phyloP scores from a whole-genome alignment of 2,113 vertebrate genomes.

The Psammodynastes pulverulentus region DNA sequence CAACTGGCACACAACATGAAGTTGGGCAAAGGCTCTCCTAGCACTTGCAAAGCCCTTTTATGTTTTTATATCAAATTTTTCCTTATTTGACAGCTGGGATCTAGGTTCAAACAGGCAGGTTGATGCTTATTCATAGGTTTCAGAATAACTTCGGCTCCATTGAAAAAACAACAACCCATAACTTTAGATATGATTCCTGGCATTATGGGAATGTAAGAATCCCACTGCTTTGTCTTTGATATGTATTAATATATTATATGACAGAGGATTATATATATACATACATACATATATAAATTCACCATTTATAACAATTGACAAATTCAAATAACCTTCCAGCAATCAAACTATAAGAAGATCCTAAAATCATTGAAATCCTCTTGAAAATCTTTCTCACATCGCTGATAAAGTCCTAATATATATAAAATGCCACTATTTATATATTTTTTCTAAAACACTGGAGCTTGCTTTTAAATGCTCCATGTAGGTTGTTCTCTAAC shows the following conservation, averaged over 20 bases:
- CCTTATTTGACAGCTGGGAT: background rate
- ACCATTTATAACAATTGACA: background rate
- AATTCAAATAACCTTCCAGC: background rate
- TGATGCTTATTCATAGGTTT: slow-evolving; percentile 1
- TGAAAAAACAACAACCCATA: background rate
- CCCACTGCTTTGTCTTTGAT: background rate
- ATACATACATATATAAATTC: background rate
- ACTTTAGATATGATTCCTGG: background rate
- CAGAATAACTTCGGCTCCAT: background rate
- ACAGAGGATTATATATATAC: background rate
- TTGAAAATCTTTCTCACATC: background rate
- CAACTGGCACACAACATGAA: too few relatives aligned
- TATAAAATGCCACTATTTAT: background rate
- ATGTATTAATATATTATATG: background rate
- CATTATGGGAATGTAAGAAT: background rate
- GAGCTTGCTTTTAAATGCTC: background rate
- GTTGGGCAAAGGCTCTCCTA: too few relatives aligned
- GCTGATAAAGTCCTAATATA: background rate
- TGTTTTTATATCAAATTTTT: slow-evolving; percentile 21
- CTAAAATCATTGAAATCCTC: background rate
- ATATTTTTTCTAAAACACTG: background rate
- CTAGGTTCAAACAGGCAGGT: slow-evolving; percentile 31
- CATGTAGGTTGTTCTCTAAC: background rate
- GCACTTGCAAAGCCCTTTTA: slow-evolving; percentile 30
- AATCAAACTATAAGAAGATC: background rate